Evolutionary conservation across 1,140 invertebrate genomes (phyloP).

Genomic region (Caenorhabditis brenneri): DNA sequence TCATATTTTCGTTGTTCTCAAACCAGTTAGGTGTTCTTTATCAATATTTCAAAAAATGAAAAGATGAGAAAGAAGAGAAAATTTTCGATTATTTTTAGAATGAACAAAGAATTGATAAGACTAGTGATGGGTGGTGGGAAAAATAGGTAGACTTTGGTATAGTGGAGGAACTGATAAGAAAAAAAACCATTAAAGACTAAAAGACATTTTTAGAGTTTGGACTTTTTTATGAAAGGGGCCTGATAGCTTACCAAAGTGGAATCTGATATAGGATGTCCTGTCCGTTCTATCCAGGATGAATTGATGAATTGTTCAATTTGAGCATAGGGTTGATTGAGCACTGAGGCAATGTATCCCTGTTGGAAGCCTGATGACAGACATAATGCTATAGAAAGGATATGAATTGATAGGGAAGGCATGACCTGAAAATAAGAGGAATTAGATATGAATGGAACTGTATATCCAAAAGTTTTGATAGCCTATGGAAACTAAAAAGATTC

Average conservation of each 20-base stretch:
- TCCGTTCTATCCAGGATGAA: slow-evolving; percentile 52
- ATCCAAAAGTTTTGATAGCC: no score
- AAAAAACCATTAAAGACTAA: neutral
- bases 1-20: neutral
- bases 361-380: slow-evolving; percentile 57
- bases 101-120: neutral
- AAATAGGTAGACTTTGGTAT: neutral
- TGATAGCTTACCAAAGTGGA: slow-evolving; percentile 51
- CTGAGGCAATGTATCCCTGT: slow-evolving; percentile 58
- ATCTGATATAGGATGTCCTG: slow-evolving; percentile 43
- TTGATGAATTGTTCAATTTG: slow-evolving; percentile 58
- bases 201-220: no score
- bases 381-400: slow-evolving; percentile 55
- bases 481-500: no score
- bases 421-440: neutral
- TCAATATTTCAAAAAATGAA: neutral
- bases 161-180: no score
- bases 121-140: neutral
- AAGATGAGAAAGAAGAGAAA: neutral
- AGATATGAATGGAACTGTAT: no score
- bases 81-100: neutral
- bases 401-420: slow-evolving; percentile 55
- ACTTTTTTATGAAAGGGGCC: neutral
- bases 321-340: slow-evolving; percentile 58
- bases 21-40: neutral